Conservation (phyloP, 2,888 invertebrate species). For the Thymelicus lineola region DNA sequence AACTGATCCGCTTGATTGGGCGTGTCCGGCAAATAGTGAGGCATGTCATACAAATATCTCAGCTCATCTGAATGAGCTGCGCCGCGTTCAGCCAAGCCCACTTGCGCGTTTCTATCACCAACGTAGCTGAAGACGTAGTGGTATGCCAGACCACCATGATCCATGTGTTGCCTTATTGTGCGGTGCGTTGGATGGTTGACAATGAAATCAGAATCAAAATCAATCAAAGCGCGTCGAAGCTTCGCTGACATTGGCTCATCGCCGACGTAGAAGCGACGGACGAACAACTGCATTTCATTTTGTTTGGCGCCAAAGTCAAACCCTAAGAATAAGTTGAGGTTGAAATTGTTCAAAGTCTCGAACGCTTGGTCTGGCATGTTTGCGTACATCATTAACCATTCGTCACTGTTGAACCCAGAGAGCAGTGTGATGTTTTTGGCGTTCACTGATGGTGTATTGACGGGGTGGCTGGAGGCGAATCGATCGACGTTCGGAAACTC, state of each 20-base stretch:
- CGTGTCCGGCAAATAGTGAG: slow-evolving; percentile 36
- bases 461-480: slow-evolving; percentile 55
- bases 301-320: background rate
- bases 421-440: slow-evolving; percentile 55
- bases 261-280: slow-evolving; percentile 62
- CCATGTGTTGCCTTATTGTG: slow-evolving; percentile 53
- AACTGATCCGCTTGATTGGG: slow-evolving; percentile 51
- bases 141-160: slow-evolving; percentile 51
- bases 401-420: slow-evolving; percentile 60
- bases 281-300: slow-evolving; percentile 46
- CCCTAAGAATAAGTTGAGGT: slow-evolving; percentile 14
- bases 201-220: slow-evolving; percentile 58
- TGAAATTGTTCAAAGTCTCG: slow-evolving; percentile 43
- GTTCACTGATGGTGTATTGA: slow-evolving; percentile 53
- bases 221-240: slow-evolving; percentile 45
- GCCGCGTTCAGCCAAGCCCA: slow-evolving; percentile 45
- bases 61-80: slow-evolving; percentile 56
- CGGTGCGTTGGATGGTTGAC: slow-evolving; percentile 52
- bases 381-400: slow-evolving; percentile 46
- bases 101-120: slow-evolving; percentile 57
- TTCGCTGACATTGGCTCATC: slow-evolving; percentile 51
- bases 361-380: slow-evolving; percentile 45
- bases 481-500: slow-evolving; percentile 55
- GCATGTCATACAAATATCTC: slow-evolving; percentile 55
- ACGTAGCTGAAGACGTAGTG: slow-evolving; percentile 61